Percentiles rank a stretch among this genome's conserved stretches.
phyloP scores from a whole-genome alignment of 2,113 vertebrate genomes.

The Piaya cayana region DNA sequence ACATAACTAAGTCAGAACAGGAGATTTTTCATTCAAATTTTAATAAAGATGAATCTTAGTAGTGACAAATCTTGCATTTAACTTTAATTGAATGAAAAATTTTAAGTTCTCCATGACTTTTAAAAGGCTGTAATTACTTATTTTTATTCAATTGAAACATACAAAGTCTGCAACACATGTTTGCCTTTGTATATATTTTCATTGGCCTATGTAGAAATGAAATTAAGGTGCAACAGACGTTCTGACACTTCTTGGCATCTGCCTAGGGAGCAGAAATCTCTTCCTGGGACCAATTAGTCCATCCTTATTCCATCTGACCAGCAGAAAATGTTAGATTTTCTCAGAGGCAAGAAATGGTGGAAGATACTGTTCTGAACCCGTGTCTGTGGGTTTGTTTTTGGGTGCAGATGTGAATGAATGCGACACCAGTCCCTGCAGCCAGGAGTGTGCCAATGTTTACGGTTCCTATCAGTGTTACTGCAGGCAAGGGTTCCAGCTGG shows the following conservation, averaged over 20 bases:
- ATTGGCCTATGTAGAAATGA: background rate
- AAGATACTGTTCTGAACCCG: background rate
- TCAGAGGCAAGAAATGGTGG: background rate
- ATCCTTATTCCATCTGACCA: background rate
- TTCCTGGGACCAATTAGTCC: background rate
- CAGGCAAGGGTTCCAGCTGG: conserved; percentile 89
- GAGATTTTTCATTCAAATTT: background rate
- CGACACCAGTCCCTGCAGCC: conserved; percentile 85
- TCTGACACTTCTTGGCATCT: background rate
- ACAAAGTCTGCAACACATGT: background rate
- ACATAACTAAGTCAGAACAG: background rate
- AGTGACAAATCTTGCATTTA: background rate
- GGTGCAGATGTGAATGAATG: conserved; percentile 90
- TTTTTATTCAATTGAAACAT: background rate
- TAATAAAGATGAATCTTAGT: background rate
- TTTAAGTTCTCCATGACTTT: background rate
- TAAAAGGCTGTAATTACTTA: background rate
- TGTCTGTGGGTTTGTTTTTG: conserved; percentile 19
- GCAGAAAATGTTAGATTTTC: background rate
- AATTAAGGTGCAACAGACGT: background rate
- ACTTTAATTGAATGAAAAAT: background rate
- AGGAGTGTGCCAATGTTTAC: conserved; percentile 93
- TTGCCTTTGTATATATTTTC: background rate
- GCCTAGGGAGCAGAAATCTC: background rate
- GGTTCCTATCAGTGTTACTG: conserved; percentile 97